Conservation (phyloP, 2,888 invertebrate genomes). For the Ormyrus nitidulus region DNA sequence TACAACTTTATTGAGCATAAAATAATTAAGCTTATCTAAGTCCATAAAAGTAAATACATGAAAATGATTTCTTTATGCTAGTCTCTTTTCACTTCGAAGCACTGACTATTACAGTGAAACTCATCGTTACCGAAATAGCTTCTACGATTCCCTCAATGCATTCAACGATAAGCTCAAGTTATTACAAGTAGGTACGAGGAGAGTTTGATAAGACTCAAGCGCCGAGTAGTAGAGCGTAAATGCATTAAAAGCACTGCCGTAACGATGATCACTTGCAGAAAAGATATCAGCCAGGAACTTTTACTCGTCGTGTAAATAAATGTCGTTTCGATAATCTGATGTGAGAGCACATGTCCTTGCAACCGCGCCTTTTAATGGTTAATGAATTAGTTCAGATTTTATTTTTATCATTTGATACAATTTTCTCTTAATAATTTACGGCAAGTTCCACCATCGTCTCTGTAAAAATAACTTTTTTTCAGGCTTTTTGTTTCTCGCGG, state of each 20-base stretch:
- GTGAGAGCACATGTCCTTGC: too few relatives aligned
- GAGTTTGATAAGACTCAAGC: conserved; percentile 32
- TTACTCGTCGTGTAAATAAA: neutral
- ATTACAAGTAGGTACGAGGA: conserved; percentile 27
- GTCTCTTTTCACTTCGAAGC: conserved; percentile 1
- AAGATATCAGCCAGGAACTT: neutral
- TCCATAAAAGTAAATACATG: too few relatives aligned
- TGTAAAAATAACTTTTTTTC: too few relatives aligned
- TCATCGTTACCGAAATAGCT: conserved; percentile 22
- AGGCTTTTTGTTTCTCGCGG: conserved; percentile 3
- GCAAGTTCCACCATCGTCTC: too few relatives aligned
- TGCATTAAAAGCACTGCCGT: conserved; percentile 35
- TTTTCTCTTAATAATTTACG: too few relatives aligned
- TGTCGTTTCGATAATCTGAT: too few relatives aligned
- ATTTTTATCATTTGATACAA: too few relatives aligned
- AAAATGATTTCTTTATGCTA: too few relatives aligned
- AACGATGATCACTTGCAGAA: conserved; percentile 3
- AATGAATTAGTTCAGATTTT: too few relatives aligned
- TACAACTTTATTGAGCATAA: too few relatives aligned
- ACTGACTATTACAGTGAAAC: conserved; percentile 36
- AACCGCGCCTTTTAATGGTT: too few relatives aligned
- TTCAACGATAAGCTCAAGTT: conserved; percentile 42
- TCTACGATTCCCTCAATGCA: conserved; percentile 18
- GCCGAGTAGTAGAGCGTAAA: conserved; percentile 28
- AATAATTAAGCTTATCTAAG: too few relatives aligned